A percentile compares a stretch with the other conserved stretches of the same genome.
Conservation (phyloP, 2,888 invertebrate genomes). For the Prostheceraeus crozeri region DNA sequence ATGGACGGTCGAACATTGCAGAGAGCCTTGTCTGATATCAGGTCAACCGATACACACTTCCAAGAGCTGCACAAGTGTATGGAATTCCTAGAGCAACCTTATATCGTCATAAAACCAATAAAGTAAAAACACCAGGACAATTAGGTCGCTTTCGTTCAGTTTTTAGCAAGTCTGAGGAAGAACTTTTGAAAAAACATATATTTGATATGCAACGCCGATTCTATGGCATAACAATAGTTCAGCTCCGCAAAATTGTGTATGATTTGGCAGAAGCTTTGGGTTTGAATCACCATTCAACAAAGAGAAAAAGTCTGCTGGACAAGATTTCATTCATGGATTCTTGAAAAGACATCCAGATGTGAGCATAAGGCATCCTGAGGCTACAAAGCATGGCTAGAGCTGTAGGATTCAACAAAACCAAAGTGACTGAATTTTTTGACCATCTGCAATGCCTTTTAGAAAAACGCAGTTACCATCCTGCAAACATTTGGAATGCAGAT, state of each 20-base stretch:
- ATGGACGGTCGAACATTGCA: not conserved
- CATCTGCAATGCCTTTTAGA: conserved; percentile 36
- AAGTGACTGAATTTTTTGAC: conserved; percentile 36
- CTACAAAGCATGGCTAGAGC: conserved; percentile 41
- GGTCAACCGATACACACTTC: not conserved
- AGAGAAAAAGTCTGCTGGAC: conserved; percentile 35
- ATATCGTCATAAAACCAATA: conserved; percentile 2
- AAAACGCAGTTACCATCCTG: conserved; percentile 34
- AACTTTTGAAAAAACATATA: conserved; percentile 7
- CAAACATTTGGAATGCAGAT: conserved; percentile 53
- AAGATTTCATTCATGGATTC: conserved; percentile 37
- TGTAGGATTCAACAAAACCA: conserved; percentile 33
- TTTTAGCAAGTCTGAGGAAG: not conserved
- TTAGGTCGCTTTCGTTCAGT: not conserved
- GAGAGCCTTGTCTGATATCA: not conserved
- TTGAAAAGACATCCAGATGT: conserved; percentile 31
- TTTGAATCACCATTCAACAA: conserved; percentile 34
- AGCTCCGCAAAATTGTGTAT: conserved; percentile 28
- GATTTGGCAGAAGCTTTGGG: conserved; percentile 30
- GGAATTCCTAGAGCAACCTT: conserved; percentile 4
- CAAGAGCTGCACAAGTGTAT: not conserved
- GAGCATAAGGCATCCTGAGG: conserved; percentile 35
- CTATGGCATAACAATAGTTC: conserved; percentile 1
- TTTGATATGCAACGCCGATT: no score
- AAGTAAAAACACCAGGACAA: not conserved